Evolutionary conservation across 2,888 invertebrate species (phyloP), one percentile per base, ranked within the genome.

Genomic region (Microchrysa polita): DNA sequence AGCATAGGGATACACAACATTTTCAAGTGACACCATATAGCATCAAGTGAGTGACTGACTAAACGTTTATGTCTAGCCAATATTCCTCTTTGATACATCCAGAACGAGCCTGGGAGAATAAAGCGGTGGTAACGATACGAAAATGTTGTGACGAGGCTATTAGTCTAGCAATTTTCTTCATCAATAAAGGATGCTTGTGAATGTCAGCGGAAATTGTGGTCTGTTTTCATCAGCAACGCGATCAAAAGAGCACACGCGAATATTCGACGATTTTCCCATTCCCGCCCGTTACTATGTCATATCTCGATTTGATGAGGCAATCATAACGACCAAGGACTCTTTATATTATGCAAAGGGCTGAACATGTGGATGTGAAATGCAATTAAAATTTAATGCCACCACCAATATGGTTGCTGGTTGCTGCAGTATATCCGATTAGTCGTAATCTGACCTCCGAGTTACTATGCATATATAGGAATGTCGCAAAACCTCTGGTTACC

Each of bases 121-220:
- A 10, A 48, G 48, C 48, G 10, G 27, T 34, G 48, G 48, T n/a
- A n/a, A n/a, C 48, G 48, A 48, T 2, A 4, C 12, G 48, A n/a
- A 48, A 12, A n/a, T 48, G 48, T n/a, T 48, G 27, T 12, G 16
- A 10, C 2, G 48, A n/a, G 12, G 48, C 48, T 48, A 20, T 20
- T 16, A 59, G 59, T 59, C 59, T 22, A 59, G 23, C 59, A 23
- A 23, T 23, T 59, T 59, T 59, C 59, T 59, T 23, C 59, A 23
- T 59, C 59, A 59, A 55, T 16, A 59, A 59, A 59, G 59, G 59
- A 59, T 59, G 23, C 23, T 59, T 59, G 22, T 9, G 59, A 59
- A 14, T 59, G 23, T 59, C 23, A 23, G 59, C 59, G 59, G 59
- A 59, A 59, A 59, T 59, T 59, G 23, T 59, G 22, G 27, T 59